A percentile compares a stretch with the other conserved stretches of the same genome.
Conservation (phyloP, 2,888 invertebrate species). For the Torymus texanus region DNA sequence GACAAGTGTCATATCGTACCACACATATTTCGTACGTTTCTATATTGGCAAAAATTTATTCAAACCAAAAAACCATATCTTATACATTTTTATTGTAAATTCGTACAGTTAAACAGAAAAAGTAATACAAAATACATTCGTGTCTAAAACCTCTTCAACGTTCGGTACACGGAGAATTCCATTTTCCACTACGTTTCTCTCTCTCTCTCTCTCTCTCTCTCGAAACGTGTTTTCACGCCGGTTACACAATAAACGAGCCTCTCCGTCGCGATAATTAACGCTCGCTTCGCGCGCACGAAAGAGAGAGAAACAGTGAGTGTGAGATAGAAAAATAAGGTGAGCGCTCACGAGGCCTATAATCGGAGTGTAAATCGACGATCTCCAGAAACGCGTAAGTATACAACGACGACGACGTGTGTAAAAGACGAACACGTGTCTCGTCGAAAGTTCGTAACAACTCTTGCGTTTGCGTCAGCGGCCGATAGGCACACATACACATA, state of each 20-base stretch:
- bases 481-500: too few relatives aligned
- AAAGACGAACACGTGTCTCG: constrained; percentile 3
- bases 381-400: constrained; percentile 8
- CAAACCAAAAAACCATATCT: too few relatives aligned
- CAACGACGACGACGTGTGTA: not conserved
- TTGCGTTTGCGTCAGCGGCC: too few relatives aligned
- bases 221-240: constrained; percentile 4
- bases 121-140: too few relatives aligned
- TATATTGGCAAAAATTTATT: too few relatives aligned
- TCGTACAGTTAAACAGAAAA: too few relatives aligned
- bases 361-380: constrained; percentile 37
- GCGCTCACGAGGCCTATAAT: constrained; percentile 20
- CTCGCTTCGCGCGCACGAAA: not conserved
- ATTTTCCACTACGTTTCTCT: constrained; percentile 20
- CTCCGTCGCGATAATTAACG: constrained; percentile 36
- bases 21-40: too few relatives aligned
- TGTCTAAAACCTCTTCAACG: too few relatives aligned
- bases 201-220: not conserved
- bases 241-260: constrained; percentile 44
- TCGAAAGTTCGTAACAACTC: not conserved
- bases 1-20: too few relatives aligned
- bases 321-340: not conserved
- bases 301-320: not conserved
- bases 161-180: constrained; percentile 7
- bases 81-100: too few relatives aligned